Percentiles rank a stretch among this genome's conserved stretches.
Conservation (phyloP, 2,888 invertebrate genomes). For the Coenonympha glycerion region DNA sequence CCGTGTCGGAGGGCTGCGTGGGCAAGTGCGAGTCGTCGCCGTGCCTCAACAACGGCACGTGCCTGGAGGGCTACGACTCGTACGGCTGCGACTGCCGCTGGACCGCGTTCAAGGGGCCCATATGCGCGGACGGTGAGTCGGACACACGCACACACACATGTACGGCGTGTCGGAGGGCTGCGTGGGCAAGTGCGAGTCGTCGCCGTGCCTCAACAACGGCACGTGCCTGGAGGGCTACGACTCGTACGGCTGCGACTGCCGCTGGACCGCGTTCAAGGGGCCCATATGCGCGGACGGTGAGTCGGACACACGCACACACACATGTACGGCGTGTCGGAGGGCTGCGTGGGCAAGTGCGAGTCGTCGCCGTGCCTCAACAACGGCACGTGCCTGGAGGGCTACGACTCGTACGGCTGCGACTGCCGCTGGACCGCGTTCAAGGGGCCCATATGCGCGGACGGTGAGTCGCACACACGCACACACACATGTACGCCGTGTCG, state of each 20-base stretch:
- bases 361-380: constrained; percentile 96
- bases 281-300: constrained; percentile 95
- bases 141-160: too few species aligned
- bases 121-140: constrained; percentile 92
- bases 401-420: constrained; percentile 94
- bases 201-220: constrained; percentile 96
- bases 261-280: constrained; percentile 98
- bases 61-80: constrained; percentile 92
- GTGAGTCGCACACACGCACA: too few species aligned
- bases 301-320: too few species aligned
- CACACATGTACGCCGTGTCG: constrained; percentile 85
- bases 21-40: constrained; percentile 94
- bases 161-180: constrained; percentile 90
- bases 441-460: constrained; percentile 97
- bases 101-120: constrained; percentile 98
- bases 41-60: constrained; percentile 97
- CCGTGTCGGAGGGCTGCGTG: constrained; percentile 87
- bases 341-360: constrained; percentile 92
- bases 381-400: constrained; percentile 94
- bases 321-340: constrained; percentile 84
- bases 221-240: constrained; percentile 95
- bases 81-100: constrained; percentile 97
- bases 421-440: constrained; percentile 99
- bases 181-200: constrained; percentile 91
- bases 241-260: constrained; percentile 94